Base-by-base conservation (phyloP, 2,797 vertebrate genomes). In the Poeciliopsis infans region DNA sequence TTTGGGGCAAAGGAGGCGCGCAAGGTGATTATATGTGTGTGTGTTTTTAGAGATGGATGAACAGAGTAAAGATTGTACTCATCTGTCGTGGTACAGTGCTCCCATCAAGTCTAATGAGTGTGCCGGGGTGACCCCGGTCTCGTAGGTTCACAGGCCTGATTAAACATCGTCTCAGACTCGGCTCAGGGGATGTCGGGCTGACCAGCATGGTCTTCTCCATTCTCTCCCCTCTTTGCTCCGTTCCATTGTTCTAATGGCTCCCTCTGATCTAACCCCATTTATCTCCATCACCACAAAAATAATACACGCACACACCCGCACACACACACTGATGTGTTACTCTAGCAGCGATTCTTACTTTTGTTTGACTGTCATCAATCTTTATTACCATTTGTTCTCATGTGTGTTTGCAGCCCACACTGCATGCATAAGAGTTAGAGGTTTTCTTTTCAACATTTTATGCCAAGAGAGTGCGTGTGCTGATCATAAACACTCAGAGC, bases 51-150 rank as follows among this genome's bases (percentile, higher is more conserved):
- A 94, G 92, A 95, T 92, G 90, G 91, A 93, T 94, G 93, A 94
- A 91, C 83, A 59, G 90, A 89, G 91, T 91, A 92, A 93, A 92
- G 90, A 93, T 94, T 94, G 91, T 91, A 83, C 90, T 93, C 91
- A 91, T 95, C 91, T 92, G 94, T 93, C 88, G 86, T 90, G 90
- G 83, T 87, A 87, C 92, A 89, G 87, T 87, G 89, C 90, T 91
- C 94, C 93, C 93, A 94, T 94, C 91, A 92, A 88, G 91, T 91
- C 89, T 95, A 95, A 95, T 94, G 93, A 95, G 93, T 89, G 89
- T 87, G 89, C 83, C 70, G 85, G 72, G 91, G 86, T 94, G 95
- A 95, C 93, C 94, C 93, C 87, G 90, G 92, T 88, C 91, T 91
- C 90, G 36, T 72, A 89, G 91, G 92, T 93, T 95, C 94, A 93